A percentile compares a stretch with the other conserved stretches of the same genome.
phyloP scores from a whole-genome alignment of 2,888 invertebrate genomes.

The Temnothorax ravouxi region DNA sequence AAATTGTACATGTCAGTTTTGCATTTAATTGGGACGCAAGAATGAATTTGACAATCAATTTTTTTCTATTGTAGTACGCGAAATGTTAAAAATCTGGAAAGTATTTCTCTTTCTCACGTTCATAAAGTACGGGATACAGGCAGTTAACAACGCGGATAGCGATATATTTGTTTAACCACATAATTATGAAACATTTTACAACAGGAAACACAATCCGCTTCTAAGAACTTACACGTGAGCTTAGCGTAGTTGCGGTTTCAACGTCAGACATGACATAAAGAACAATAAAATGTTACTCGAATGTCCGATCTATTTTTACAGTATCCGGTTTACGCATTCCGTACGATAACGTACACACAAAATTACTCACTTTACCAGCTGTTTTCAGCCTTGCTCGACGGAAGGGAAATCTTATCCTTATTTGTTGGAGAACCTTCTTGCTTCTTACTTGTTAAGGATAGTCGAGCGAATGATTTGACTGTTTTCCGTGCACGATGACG shows the following conservation, averaged over 20 bases:
- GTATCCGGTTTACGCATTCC: slow-evolving; percentile 35
- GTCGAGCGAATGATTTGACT: slow-evolving; percentile 12
- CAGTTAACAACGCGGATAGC: neutral
- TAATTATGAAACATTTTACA: slow-evolving; percentile 8
- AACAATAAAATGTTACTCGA: slow-evolving; percentile 26
- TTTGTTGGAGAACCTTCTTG: neutral
- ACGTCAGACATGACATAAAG: slow-evolving; percentile 32
- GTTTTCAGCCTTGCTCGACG: neutral
- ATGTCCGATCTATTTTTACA: slow-evolving; percentile 33
- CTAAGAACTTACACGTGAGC: slow-evolving; percentile 10
- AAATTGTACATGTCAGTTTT: neutral
- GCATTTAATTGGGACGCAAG: neutral
- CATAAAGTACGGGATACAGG: neutral
- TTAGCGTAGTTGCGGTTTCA: neutral
- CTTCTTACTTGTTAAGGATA: neutral
- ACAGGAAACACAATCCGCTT: neutral
- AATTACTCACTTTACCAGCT: slow-evolving; percentile 15
- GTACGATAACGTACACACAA: slow-evolving; percentile 11
- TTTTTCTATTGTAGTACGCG: neutral
- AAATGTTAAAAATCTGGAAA: neutral
- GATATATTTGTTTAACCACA: slow-evolving; percentile 22
- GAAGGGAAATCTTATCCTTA: neutral
- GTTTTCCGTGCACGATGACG: neutral
- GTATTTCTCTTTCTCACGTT: slow-evolving; percentile 5
- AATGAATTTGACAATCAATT: neutral